A percentile compares a stretch with the other conserved stretches of the same genome.
phyloP scores from a whole-genome alignment of 2,888 invertebrate species.

The Trissonchulus sp. region DNA sequence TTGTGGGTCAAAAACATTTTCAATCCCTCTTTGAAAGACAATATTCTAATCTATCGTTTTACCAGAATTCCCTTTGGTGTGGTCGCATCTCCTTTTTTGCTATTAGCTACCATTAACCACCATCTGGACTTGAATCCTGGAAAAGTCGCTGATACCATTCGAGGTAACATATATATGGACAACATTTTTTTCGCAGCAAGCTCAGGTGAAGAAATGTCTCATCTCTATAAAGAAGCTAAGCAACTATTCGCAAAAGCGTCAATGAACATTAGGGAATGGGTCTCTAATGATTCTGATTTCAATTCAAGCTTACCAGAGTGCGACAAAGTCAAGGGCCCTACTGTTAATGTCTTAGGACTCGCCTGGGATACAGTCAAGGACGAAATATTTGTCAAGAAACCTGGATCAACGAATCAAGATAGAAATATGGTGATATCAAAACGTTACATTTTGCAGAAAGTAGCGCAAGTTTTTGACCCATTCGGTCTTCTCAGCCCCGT shows the following conservation, averaged over 20 bases:
- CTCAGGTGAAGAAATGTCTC: not conserved
- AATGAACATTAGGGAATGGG: not conserved
- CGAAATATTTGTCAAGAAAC: not conserved
- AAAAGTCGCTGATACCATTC: not conserved
- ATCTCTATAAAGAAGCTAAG: not conserved
- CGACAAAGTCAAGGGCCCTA: not conserved
- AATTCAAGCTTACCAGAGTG: not conserved
- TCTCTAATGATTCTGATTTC: not conserved
- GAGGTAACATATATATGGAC: not conserved
- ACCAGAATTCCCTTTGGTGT: slow-evolving; percentile 39
- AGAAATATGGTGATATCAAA: not conserved
- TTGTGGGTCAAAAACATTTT: not conserved
- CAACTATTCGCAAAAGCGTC: not conserved
- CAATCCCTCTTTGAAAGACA: slow-evolving; percentile 28
- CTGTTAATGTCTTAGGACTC: not conserved
- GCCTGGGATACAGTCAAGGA: not conserved
- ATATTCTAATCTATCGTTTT: slow-evolving; percentile 36
- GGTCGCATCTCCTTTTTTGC: slow-evolving; percentile 33
- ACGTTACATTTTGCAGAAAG: not conserved
- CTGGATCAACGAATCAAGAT: not conserved
- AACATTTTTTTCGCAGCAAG: not conserved
- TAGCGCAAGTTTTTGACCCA: not conserved
- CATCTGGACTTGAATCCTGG: slow-evolving; percentile 22
- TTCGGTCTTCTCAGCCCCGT: slow-evolving; percentile 1
- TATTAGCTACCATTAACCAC: slow-evolving; percentile 32